Evolutionary conservation across 2,797 vertebrate species (phyloP), one percentile per base, ranked within the genome.

Genomic region (Rhinoraja longicauda): DNA sequence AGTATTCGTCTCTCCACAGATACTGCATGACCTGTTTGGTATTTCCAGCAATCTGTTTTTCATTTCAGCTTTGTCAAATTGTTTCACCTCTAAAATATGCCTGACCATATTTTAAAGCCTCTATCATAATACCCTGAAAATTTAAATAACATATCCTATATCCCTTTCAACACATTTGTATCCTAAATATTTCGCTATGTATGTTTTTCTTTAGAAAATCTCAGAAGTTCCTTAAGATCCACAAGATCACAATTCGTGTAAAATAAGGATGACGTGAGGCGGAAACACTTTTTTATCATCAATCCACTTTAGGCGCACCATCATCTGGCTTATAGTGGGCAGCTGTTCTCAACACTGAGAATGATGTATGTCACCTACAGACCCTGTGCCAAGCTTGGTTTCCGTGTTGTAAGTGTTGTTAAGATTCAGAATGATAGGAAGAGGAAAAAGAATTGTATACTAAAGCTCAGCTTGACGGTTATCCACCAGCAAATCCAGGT

Each of bases 381-480:
- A 45, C 1, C 5, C 12, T 59, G 81, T 59, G 79, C 53, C 45
- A 84, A 57, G 45, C 81, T 84, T 59, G 53, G 26, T 59, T 59
- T 84, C 81, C 57, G 24, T 59, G 81, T 62, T 26, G 12, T 81
- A 57, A 29, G 81, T 57, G 45, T 84, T 84, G 53, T 57, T 84
- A 84, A 84, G 81, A 29, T 84, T 84, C 19, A 84, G 53, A 84
- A 84, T 84, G 21, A 84, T 84, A 53, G 57, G 81, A 57, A 84
- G 19, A 26, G 9, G 81, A 29, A 84, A 21, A 24, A 59, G 53
- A 72, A 45, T 12, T 57, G 81, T 84, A 29, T n/a, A 59, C 59
- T 59, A 59, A 84, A 84, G 15, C 77, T 45, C 32, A 45, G 76
- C 53, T 9, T 21, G 79, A 57, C 19, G 53, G 21, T 21, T 26